Conservation (phyloP, 2,888 invertebrate species). For the Allophyes oxyacanthae region DNA sequence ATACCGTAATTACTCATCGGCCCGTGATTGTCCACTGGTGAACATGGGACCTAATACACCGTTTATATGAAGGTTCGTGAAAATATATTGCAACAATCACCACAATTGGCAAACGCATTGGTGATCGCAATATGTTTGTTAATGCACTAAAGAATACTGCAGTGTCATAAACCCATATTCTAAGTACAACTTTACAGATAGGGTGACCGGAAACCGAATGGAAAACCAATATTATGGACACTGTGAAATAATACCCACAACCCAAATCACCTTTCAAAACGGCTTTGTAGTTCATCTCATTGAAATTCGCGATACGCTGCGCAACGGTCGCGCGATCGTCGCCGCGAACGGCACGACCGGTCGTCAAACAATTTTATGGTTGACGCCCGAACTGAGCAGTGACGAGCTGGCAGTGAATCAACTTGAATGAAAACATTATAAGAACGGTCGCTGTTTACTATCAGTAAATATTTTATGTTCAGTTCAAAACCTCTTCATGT, state of each 20-base stretch:
- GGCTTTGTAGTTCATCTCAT: conserved; percentile 3
- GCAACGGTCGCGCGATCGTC: neutral
- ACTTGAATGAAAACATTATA: neutral
- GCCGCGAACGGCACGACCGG: conserved; percentile 10
- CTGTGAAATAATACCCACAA: neutral
- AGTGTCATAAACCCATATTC: too few relatives aligned
- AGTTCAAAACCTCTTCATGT: too few relatives aligned
- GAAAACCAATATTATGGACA: neutral
- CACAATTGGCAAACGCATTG: too few relatives aligned
- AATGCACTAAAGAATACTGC: too few relatives aligned
- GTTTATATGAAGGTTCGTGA: too few relatives aligned
- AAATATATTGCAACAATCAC: too few relatives aligned
- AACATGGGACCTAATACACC: too few relatives aligned
- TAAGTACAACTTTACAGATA: too few relatives aligned
- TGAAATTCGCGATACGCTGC: conserved; percentile 7
- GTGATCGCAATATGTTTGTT: too few relatives aligned
- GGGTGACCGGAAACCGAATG: too few relatives aligned
- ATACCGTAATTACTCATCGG: too few relatives aligned
- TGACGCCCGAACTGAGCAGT: conserved; percentile 9
- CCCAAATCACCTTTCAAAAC: neutral
- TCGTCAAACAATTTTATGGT: conserved; percentile 51
- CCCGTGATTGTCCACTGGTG: too few relatives aligned
- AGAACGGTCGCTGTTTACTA: neutral
- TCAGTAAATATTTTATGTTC: neutral
- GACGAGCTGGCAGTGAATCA: conserved; percentile 8